Base-by-base conservation (phyloP, 2,888 invertebrate genomes). In the Kryphioiulus occultus region DNA sequence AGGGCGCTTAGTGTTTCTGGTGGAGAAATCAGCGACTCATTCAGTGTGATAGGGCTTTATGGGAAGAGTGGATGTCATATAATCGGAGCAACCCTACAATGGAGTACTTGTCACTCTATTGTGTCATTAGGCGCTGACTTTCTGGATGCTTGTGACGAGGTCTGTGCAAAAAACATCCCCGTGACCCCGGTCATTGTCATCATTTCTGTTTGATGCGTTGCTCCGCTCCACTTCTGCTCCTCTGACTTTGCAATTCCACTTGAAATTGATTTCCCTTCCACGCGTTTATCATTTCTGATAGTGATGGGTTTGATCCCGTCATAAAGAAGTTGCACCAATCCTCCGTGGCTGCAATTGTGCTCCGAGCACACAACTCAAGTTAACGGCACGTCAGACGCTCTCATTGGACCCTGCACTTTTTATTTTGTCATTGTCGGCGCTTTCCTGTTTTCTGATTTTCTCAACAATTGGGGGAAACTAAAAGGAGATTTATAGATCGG, bases 281-380 rank as follows among this genome's bases (percentile, higher is more conserved):
- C 86, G 86, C 86, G 86, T 86, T 86, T 86, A 86, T 86, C 86
- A 86, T 86, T 86, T 86, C 85, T 85, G 85, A 85, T 85, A 85
- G 86, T 86, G 86, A 86, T 86, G 86, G 47, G 53, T 86, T 86
- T 86, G 86, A 86, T 86, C 44, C 86, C 44, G 86, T 86, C 86
- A 86, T 86, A 86, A 86, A 86, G 86, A 86, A 44, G 85, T 44
- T 85, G 42, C 44, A 42, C 85, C 42, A 85, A 85, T 42, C 44
- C 42, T 85, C 85, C 85, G 39, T 85, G 85, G 85, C 85, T 85
- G 44, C 78, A 78, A 78, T 78, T 78, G 44, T 44, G 85, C 44
- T 85, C 85, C 39, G 39, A 85, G 85, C 85, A 22, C 44, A 85
- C 44, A 85, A 42, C 78, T 78, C 78, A 85, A 42, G 39, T 85